These are phyloP conservation scores for Sebastes minor DNA, from an alignment of 2,797 vertebrate species.

Conservation along the genomic window DNA sequence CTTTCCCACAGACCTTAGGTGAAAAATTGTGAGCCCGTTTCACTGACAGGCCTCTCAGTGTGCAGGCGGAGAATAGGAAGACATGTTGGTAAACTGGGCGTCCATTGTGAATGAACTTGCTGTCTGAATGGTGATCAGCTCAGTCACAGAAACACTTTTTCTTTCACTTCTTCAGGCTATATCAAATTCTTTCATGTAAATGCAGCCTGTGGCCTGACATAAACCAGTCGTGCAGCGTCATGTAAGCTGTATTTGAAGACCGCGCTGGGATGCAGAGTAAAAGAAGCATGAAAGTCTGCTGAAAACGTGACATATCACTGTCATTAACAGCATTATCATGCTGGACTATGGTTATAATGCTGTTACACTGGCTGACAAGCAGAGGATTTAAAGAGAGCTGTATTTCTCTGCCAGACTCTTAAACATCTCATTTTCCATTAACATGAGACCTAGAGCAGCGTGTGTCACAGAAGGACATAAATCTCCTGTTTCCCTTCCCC, in stretches of 20 bases:
- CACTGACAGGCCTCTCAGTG: constrained; percentile 79
- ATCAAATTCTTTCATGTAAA: constrained; percentile 24
- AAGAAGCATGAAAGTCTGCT: constrained; percentile 52
- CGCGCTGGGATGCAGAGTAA: constrained; percentile 17
- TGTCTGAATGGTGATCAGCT: constrained; percentile 57
- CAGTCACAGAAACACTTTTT: constrained; percentile 26
- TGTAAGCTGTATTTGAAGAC: constrained; percentile 30
- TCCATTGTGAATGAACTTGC: constrained; percentile 69
- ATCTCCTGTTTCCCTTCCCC: constrained; percentile 74
- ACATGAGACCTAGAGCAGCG: constrained; percentile 79
- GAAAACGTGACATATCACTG: constrained; percentile 72
- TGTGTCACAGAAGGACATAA: constrained; percentile 80
- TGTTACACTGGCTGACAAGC: constrained; percentile 72
- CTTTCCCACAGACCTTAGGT: constrained; percentile 89
- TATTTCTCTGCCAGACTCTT: constrained; percentile 79
- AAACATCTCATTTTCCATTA: constrained; percentile 83
- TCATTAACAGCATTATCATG: constrained; percentile 73
- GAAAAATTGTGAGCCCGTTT: constrained; percentile 74
- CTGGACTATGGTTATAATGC: constrained; percentile 73
- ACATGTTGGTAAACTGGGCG: constrained; percentile 71
- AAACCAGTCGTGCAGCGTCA: constrained; percentile 28
- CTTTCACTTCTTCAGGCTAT: constrained; percentile 31
- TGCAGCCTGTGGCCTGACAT: constrained; percentile 26
- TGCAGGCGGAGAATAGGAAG: constrained; percentile 71
- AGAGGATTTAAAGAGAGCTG: constrained; percentile 75